Base-by-base conservation (phyloP, 2,797 vertebrate species). In the Rhynchotus rufescens region DNA sequence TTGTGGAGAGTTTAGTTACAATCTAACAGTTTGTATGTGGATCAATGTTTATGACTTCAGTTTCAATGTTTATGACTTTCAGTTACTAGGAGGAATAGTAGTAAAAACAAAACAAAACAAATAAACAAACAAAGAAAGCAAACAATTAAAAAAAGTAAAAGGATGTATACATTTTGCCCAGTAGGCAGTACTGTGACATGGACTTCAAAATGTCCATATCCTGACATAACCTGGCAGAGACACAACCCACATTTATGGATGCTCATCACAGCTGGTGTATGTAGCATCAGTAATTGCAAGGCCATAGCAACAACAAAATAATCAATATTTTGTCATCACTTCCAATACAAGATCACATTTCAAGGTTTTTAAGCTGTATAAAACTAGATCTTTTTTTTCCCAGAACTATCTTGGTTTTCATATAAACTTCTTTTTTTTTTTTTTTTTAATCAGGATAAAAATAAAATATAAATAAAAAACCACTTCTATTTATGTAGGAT, bases 301-400 rank as follows among this genome's bases (percentile, higher is more conserved):
- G 89, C 84, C 87, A 73, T 23, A 89, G 42, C 36, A 59, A 78
- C 62, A 92, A 68, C 59, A 78, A 51, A 44, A 28, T 62, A 90
- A 86, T 90, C 71, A 94, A 82, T 68, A 22, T 80, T 82, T 80
- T 94, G 72, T 90, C 87, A 92, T 80, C 84, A 81, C 59, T 89
- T 84, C 21, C 34, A 80, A 54, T 85, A 80, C 3, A 69, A n/a
- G 12, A 47, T 77, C 21, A 8, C 38, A 75, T 64, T 94, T 67
- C 51, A 84, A 86, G 32, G 38, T 88, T 90, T 85, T 3, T 36
- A 85, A 76, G 10, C 7, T 87, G 73, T 36, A 69, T 22, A 73
- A 76, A 65, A 61, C 45, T 47, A 72, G 66, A 34, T 25, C 60
- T 40, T 72, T 88, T 5, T 65, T 51, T 49, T 8, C 14, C 14